Evolutionary conservation across 2,113 vertebrate genomes (phyloP).

Genomic region (Astur gentilis): DNA sequence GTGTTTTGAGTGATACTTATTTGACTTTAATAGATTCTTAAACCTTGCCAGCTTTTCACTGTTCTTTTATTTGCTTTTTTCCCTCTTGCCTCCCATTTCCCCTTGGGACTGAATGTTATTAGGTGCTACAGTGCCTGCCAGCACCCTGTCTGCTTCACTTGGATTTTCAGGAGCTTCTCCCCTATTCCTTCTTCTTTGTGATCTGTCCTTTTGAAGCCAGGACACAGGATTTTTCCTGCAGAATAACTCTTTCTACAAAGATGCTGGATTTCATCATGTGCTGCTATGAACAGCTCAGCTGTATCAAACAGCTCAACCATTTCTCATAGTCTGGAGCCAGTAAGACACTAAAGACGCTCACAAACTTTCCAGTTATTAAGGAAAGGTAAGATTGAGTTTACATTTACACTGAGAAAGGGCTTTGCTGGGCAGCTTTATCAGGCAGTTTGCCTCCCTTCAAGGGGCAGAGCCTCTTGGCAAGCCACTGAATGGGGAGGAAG

Average conservation of each 20-base stretch:
- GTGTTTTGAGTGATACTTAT: not conserved
- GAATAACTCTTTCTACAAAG: not conserved
- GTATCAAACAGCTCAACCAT: not conserved
- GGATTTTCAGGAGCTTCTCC: not conserved
- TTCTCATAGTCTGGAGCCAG: not conserved
- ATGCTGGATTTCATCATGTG: not conserved
- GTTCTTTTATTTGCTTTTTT: not conserved
- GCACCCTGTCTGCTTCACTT: not conserved
- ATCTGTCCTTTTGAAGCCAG: not conserved
- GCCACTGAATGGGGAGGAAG: not conserved
- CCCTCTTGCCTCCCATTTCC: not conserved
- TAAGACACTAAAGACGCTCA: not conserved
- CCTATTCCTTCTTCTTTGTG: not conserved
- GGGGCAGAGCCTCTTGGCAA: not conserved
- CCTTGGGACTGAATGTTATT: not conserved
- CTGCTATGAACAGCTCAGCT: not conserved
- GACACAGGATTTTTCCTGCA: not conserved
- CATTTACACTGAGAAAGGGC: not conserved
- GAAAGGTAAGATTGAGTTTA: not conserved
- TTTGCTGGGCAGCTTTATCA: not conserved
- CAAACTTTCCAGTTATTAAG: not conserved
- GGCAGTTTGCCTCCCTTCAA: not conserved
- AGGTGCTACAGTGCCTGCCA: not conserved
- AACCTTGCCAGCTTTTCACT: not conserved
- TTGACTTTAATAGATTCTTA: not conserved